Base-by-base conservation (phyloP, 2,113 vertebrate genomes). In the Pedetes capensis region DNA sequence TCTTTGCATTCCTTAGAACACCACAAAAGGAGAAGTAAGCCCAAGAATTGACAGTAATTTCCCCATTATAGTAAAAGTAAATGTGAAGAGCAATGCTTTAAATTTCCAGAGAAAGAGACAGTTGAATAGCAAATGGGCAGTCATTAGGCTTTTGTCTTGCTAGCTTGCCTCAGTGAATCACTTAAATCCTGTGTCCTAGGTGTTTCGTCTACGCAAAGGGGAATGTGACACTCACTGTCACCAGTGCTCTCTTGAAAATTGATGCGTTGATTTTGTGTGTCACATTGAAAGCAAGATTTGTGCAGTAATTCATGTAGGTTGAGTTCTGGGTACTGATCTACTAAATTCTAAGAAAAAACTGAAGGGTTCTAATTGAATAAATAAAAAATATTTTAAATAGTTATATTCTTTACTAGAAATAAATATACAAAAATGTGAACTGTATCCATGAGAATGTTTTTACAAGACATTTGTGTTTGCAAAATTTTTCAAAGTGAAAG, bases 41-140 rank as follows among this genome's bases (percentile, higher is more conserved):
- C 82, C 78, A 91, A 90, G 81, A 96, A 96, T 71, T 84, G 91
- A 94, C 39, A 83, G 66, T 75, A 66, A 91, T 87, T 96, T 96
- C 66, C 84, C 69, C 78, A 84, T 81, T 95, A 63, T 92, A 95
- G 84, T 80, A 83, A 83, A 93, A 95, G 64, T 80, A 39, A 79
- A 88, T 29, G 51, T 91, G 89, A 96, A 94, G 78, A 92, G 51
- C 37, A 64, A 1, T 6, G 53, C 93, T 85, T 95, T 87, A 78
- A 96, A 91, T 84, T 96, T 88, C 14, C 53, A 85, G 25, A 59
- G 93, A 95, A 90, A 87, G 64, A 75, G 83, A 94, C n/a, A 57
- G 34, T 90, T 81, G 91, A 86, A 69, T 86, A 91, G 92, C 75
- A 95, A 89, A 53, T 91, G 32, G 44, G 44, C 51, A 68, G 51